Evolutionary conservation across 2,113 vertebrate genomes (phyloP).

Genomic region (Peromyscus californicus): DNA sequence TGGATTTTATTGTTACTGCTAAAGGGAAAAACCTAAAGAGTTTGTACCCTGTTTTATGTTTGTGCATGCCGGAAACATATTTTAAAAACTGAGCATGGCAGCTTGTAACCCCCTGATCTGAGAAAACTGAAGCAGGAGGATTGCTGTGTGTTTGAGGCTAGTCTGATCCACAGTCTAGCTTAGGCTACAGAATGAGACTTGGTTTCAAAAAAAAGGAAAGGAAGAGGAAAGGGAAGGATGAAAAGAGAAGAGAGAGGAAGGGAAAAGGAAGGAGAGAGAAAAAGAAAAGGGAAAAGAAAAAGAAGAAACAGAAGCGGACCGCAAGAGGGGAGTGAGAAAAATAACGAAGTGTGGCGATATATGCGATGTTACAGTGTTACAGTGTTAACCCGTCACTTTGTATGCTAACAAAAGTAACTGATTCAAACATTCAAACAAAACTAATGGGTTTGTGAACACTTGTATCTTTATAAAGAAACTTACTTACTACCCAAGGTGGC

Average conservation of each 20-base stretch:
- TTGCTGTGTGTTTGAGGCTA: not conserved
- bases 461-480: constrained; percentile 57
- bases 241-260: too few relatives aligned
- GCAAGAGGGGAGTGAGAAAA: not conserved
- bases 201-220: not conserved
- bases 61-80: not conserved
- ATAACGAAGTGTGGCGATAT: too few relatives aligned
- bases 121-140: not conserved
- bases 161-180: not conserved
- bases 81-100: not conserved
- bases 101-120: not conserved
- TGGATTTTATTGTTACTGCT: not conserved
- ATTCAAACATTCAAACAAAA: constrained; percentile 28
- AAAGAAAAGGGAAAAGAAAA: not conserved
- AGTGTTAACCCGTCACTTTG: not conserved
- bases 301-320: not conserved
- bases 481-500: constrained; percentile 16
- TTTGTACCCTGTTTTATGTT: not conserved
- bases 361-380: not conserved
- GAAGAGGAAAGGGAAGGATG: too few relatives aligned
- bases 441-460: constrained; percentile 42
- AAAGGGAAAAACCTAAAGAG: constrained; percentile 18
- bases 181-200: not conserved
- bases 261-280: too few relatives aligned
- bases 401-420: not conserved